Conservation (phyloP, 2,888 invertebrate genomes). For the Agrochola lychnidis region DNA sequence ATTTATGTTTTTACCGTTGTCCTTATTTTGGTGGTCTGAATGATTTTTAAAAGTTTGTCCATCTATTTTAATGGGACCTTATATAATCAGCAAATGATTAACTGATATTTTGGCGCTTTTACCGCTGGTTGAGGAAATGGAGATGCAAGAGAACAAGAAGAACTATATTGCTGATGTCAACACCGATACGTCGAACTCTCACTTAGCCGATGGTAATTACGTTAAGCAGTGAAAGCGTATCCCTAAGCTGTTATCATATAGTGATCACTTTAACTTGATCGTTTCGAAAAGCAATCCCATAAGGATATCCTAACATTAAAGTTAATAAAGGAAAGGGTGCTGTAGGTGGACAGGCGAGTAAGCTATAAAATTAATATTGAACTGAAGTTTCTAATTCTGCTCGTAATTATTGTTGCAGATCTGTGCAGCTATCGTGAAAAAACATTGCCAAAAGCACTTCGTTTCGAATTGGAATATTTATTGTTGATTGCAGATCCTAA, state of each 20-base stretch:
- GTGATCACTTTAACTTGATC: background rate
- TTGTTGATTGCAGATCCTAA: background rate
- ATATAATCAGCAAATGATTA: background rate
- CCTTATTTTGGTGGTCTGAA: too few species aligned
- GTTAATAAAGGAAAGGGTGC: constrained; percentile 26
- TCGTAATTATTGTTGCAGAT: background rate
- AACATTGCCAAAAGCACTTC: background rate
- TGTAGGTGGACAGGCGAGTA: background rate
- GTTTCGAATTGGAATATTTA: background rate
- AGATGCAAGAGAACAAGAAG: background rate
- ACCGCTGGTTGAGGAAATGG: background rate
- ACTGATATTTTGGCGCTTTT: background rate
- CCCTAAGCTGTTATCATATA: background rate
- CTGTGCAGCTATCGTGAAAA: background rate
- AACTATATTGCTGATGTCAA: background rate
- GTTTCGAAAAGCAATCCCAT: constrained; percentile 23
- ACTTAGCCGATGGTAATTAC: too few species aligned
- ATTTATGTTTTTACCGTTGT: too few species aligned
- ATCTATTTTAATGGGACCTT: too few species aligned
- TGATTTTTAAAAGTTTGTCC: too few species aligned
- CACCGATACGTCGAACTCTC: background rate
- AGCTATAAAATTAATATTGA: background rate
- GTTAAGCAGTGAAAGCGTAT: constrained; percentile 22
- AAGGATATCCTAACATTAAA: constrained; percentile 33
- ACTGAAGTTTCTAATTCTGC: constrained; percentile 19